Conservation (phyloP, 2,113 vertebrate genomes). For the Rhinogobius similis region DNA sequence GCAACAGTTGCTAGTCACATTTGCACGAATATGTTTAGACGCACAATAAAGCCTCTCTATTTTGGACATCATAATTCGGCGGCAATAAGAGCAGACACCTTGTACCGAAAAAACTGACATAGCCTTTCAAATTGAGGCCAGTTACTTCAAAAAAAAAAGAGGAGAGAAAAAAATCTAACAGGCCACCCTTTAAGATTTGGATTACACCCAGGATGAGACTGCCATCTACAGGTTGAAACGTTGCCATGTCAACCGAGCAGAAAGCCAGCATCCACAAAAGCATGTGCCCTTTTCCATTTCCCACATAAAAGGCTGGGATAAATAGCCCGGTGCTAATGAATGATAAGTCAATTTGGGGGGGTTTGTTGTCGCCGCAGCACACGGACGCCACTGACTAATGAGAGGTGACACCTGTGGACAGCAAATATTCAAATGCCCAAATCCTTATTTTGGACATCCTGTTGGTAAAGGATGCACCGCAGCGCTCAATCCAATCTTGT, state of each 20-base stretch:
- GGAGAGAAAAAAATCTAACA: conserved; percentile 9
- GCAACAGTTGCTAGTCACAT: conserved; percentile 66
- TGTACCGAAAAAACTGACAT: conserved; percentile 48
- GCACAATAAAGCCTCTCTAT: conserved; percentile 41
- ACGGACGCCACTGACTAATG: conserved; percentile 26
- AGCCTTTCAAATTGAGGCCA: conserved; percentile 47
- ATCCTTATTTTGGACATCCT: conserved; percentile 31
- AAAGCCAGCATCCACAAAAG: conserved; percentile 19
- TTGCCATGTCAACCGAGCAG: conserved; percentile 19
- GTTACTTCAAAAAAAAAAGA: conserved; percentile 57
- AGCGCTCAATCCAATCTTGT: conserved; percentile 61
- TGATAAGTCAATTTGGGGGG: conserved; percentile 14
- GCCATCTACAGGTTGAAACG: conserved; percentile 71
- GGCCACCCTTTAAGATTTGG: conserved; percentile 53
- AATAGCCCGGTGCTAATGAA: conserved; percentile 24
- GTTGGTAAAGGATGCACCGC: conserved; percentile 39
- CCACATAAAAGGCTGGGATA: conserved; percentile 13
- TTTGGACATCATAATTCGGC: conserved; percentile 14
- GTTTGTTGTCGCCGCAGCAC: conserved; percentile 7
- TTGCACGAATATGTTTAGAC: conserved; percentile 49
- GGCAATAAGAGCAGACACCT: not conserved
- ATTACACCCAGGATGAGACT: conserved; percentile 64
- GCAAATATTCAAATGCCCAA: conserved; percentile 36
- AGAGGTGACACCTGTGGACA: conserved; percentile 21
- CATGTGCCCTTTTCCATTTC: conserved; percentile 9